Percentiles rank a stretch among this genome's conserved stretches.
Conservation (phyloP, 2,797 vertebrate species). For the Helicolenus hilgendorfi region DNA sequence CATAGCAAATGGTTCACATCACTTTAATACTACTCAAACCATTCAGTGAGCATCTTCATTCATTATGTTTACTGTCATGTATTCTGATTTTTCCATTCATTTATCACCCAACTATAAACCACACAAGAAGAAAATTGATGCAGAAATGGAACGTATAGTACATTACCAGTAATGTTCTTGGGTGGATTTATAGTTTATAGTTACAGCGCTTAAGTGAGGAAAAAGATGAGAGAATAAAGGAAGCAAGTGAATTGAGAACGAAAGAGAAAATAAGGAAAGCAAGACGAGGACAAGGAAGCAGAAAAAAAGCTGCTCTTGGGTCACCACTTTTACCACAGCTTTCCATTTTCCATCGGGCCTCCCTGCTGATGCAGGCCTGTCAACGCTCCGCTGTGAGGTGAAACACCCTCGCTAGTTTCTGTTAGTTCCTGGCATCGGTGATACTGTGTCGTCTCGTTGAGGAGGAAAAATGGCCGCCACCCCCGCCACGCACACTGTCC, state of each 20-base stretch:
- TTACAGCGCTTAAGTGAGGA: background rate
- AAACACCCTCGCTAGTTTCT: conserved; percentile 50
- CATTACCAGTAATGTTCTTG: background rate
- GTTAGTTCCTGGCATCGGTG: conserved; percentile 20
- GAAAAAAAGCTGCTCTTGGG: conserved; percentile 17
- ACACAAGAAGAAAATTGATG: background rate
- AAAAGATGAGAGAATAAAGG: background rate
- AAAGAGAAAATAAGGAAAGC: too few species aligned
- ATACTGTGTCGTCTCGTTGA: conserved; percentile 22
- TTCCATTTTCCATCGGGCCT: conserved; percentile 49
- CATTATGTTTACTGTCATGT: too few species aligned
- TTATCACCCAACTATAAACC: too few species aligned
- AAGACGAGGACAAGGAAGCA: too few species aligned
- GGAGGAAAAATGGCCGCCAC: conserved; percentile 39
- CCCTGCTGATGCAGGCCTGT: conserved; percentile 31
- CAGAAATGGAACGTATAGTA: background rate
- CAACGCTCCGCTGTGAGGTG: conserved; percentile 47
- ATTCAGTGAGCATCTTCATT: too few species aligned
- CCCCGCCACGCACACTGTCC: background rate
- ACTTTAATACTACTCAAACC: too few species aligned
- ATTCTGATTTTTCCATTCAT: too few species aligned
- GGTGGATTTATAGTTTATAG: background rate
- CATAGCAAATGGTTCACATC: background rate
- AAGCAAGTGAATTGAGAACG: background rate
- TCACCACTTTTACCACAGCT: conserved; percentile 25